phyloP scores from a whole-genome alignment of 2,113 vertebrate genomes.

The Syrmaticus mikado region DNA sequence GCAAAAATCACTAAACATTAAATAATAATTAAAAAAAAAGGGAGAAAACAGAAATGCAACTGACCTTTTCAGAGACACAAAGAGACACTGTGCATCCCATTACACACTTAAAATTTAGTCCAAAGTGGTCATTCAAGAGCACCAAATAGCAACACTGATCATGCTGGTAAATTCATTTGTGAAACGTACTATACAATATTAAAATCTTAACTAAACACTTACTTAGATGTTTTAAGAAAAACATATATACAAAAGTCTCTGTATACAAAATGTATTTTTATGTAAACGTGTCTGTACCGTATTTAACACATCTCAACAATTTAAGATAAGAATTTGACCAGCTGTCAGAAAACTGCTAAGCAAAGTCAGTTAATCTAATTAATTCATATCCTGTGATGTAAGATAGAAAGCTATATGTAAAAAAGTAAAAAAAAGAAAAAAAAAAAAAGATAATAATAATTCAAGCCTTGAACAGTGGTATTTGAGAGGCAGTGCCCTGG shows the following conservation, averaged over 20 bases:
- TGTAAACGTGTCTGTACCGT: constrained; percentile 67
- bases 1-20: not conserved
- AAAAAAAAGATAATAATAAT: constrained; percentile 41
- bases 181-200: constrained; percentile 60
- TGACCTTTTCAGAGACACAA: constrained; percentile 38
- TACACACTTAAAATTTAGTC: constrained; percentile 34
- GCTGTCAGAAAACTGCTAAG: not conserved
- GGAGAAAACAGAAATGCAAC: not conserved
- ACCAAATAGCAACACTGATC: constrained; percentile 65
- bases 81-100: constrained; percentile 18
- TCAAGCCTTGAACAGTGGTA: constrained; percentile 60
- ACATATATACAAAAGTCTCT: constrained; percentile 72
- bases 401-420: constrained; percentile 67
- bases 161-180: constrained; percentile 63
- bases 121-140: constrained; percentile 53
- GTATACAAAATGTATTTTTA: constrained; percentile 69
- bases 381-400: constrained; percentile 20
- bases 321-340: constrained; percentile 43
- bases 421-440: constrained; percentile 60
- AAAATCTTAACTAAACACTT: constrained; percentile 65
- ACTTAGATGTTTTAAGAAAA: constrained; percentile 67
- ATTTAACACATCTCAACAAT: constrained; percentile 54
- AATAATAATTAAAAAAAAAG: not conserved
- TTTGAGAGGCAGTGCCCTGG: constrained; percentile 35
- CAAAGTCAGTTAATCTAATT: constrained; percentile 35